Base-by-base conservation (phyloP, 2,797 vertebrate species). In the Aeoliscus strigatus region DNA sequence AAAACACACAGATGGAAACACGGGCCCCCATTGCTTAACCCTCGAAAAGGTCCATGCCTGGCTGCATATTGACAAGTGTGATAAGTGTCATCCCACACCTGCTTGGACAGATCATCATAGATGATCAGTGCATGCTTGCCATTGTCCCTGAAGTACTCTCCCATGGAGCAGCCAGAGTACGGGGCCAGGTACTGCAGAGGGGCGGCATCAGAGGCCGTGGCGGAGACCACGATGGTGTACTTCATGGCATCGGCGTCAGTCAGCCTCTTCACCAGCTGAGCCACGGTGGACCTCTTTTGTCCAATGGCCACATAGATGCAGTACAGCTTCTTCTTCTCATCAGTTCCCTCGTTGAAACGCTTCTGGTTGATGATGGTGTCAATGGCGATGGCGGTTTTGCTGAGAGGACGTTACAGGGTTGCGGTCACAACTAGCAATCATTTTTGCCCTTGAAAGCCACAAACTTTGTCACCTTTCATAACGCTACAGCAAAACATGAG, bases 281-380 rank as follows among this genome's bases (percentile, higher is more conserved):
- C 96, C 65, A 98, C 96, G 0, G 96, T 99, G 54, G 94, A 99
- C 27, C 96, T 90, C 84, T 99, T 99, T 82, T 99, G 96, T 9
- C 96, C 96, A 18, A 99, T 99, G 57, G 96, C 96, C 10, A 99
- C 93, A 0, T 98, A 99, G 80, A 99, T 97, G 61, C 95, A 98
- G 77, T 99, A 99, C 12, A 99, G 90, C 79, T 99, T 99, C 87
- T 96, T 98, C 64, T 98, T 99, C 76, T 99, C 96, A 12, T 98
- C 94, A 0, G 92, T 91, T 25, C 92, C 94, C 0, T 99, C 96
- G 0, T 98, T 98, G 72, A 98, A 98, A n/a, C 94, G 89, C 67
- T 93, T 98, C 86, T 98, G 96, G 86, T 99, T 99, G 80, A 98
- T 99, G 68, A 99, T 98, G 3, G 96, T 97, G 73, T 98, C 96